Conservation (phyloP, 2,113 vertebrate species). For the Oncorhynchus kisutch region DNA sequence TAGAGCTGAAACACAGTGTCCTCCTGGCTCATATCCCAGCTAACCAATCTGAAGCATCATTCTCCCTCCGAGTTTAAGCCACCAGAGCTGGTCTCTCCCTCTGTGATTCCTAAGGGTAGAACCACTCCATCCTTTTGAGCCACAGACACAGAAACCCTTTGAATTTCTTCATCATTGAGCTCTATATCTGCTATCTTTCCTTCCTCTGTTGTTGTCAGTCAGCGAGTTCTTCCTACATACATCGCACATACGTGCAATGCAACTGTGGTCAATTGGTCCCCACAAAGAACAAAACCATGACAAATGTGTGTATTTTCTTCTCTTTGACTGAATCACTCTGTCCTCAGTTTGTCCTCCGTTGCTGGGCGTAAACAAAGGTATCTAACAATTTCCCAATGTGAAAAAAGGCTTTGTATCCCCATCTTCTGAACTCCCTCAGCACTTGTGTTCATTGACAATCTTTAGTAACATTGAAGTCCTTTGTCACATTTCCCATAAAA, state of each 20-base stretch:
- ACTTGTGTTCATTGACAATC: slow-evolving; percentile 35
- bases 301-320: not conserved
- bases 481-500: slow-evolving; percentile 44
- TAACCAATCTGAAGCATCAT: slow-evolving; percentile 72
- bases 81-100: slow-evolving; percentile 47
- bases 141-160: slow-evolving; percentile 51
- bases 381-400: slow-evolving; percentile 43
- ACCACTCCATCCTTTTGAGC: slow-evolving; percentile 59
- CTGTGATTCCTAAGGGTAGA: slow-evolving; percentile 50
- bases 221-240: not conserved
- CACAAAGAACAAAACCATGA: not conserved
- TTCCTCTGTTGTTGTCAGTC: not conserved
- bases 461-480: slow-evolving; percentile 28
- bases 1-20: slow-evolving; percentile 42
- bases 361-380: not conserved
- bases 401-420: slow-evolving; percentile 56
- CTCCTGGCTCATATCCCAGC: slow-evolving; percentile 49
- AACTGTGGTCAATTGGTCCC: slow-evolving; percentile 16
- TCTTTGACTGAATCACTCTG: slow-evolving; percentile 1
- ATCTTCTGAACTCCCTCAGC: slow-evolving; percentile 47
- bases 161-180: slow-evolving; percentile 63
- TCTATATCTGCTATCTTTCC: slow-evolving; percentile 13
- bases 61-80: slow-evolving; percentile 32
- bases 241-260: slow-evolving; percentile 19
- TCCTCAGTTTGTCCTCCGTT: not conserved